These are phyloP conservation scores for Rhyacichthys aspro DNA, from an alignment of 2,797 vertebrate genomes.

Conservation along the genomic window DNA sequence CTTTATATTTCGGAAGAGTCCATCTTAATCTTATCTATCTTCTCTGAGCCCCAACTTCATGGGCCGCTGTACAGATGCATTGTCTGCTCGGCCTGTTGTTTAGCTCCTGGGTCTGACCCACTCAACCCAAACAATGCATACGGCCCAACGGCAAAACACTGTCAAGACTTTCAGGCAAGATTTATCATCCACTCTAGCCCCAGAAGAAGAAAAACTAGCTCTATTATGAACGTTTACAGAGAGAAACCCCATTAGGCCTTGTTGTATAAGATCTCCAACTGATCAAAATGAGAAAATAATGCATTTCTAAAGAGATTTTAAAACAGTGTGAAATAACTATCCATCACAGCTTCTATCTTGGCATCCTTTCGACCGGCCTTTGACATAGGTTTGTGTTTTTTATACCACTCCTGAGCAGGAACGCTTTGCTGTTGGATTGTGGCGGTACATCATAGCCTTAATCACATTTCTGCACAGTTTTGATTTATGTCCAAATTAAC, in stretches of 20 bases:
- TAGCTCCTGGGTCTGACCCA: neutral
- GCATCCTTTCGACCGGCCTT: neutral
- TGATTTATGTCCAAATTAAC: neutral
- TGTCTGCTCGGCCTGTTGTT: neutral
- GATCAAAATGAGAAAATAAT: neutral
- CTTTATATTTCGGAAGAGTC: neutral
- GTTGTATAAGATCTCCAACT: neutral
- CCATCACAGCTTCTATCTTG: neutral
- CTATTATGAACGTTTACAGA: neutral
- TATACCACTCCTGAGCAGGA: neutral
- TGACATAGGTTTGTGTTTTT: no score
- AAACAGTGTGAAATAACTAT: no score
- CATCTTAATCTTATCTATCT: neutral
- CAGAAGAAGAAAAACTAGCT: neutral
- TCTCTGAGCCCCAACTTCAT: neutral
- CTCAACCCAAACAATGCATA: constrained; percentile 4
- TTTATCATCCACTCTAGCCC: neutral
- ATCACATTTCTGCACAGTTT: neutral
- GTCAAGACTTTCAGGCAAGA: constrained; percentile 2
- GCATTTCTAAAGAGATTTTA: neutral
- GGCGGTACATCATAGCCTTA: neutral
- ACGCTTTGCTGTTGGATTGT: neutral
- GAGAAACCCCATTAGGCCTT: neutral
- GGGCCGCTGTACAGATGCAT: constrained; percentile 2
- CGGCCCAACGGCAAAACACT: constrained; percentile 10